These are phyloP conservation scores for Resseliella maxima DNA, from an alignment of 2,888 invertebrate species.

Conservation along the genomic window DNA sequence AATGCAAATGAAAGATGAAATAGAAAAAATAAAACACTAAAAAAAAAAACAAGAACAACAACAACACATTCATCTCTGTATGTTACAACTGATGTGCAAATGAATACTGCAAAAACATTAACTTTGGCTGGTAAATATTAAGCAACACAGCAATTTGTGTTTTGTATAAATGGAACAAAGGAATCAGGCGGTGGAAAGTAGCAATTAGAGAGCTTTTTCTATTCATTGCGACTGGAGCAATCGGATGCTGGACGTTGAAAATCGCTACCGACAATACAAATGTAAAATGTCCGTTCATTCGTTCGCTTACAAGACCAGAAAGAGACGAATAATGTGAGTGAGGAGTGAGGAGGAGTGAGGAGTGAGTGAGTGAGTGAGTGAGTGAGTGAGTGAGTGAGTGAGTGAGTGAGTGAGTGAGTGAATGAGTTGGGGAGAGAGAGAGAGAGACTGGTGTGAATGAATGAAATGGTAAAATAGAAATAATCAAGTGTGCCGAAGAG, in stretches of 20 bases:
- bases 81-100: not conserved
- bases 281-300: not conserved
- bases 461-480: conserved; percentile 17
- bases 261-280: not conserved
- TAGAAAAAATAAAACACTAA: not conserved
- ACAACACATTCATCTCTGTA: not conserved
- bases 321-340: not conserved
- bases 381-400: not conserved
- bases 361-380: not conserved
- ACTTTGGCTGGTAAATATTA: conserved; percentile 12
- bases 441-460: not conserved
- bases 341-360: not conserved
- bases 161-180: conserved; percentile 25
- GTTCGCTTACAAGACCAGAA: not conserved
- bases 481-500: conserved; percentile 26
- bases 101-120: conserved; percentile 24
- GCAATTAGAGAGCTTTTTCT: conserved; percentile 17
- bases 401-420: not conserved
- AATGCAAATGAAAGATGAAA: not conserved
- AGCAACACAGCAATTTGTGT: conserved; percentile 15
- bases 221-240: conserved; percentile 27
- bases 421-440: not conserved
- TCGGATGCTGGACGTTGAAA: conserved; percentile 43
- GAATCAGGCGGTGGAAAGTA: conserved; percentile 51
- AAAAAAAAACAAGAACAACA: too few species aligned